These are phyloP conservation scores for Thomomys bottae DNA, from an alignment of 2,113 vertebrate genomes.

Conservation along the genomic window DNA sequence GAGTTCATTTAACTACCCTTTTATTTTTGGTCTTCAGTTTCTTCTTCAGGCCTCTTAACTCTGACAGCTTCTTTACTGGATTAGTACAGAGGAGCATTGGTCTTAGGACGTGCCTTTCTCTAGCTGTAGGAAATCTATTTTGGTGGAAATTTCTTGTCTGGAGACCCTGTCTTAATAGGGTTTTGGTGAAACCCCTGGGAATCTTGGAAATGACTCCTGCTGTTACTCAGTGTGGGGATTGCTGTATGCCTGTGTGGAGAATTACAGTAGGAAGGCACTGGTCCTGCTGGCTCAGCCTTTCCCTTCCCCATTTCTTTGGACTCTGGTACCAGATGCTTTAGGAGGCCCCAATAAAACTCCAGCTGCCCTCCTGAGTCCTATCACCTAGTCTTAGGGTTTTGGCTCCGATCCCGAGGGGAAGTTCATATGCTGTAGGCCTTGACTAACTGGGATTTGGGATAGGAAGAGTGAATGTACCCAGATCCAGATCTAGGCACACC, in stretches of 20 bases:
- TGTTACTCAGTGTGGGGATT: no score
- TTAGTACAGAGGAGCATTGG: background rate
- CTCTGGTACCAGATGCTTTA: background rate
- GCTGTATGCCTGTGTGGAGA: no score
- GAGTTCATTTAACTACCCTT: background rate
- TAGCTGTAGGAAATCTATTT: background rate
- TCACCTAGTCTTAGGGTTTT: background rate
- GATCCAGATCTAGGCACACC: background rate
- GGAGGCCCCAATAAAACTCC: background rate
- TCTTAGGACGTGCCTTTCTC: background rate
- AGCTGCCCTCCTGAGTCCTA: background rate
- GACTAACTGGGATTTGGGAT: background rate
- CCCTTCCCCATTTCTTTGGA: background rate
- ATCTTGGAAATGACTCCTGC: background rate
- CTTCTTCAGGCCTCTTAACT: background rate
- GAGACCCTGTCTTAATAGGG: background rate
- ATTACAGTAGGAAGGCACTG: background rate
- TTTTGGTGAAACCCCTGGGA: background rate
- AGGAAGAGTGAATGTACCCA: background rate
- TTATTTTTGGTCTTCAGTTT: background rate
- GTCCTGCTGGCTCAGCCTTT: accelerated
- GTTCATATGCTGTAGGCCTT: background rate
- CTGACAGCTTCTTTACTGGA: background rate
- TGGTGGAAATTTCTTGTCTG: background rate
- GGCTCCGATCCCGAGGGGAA: background rate